phyloP scores from a whole-genome alignment of 2,888 invertebrate genomes.

The Sympetrum striolatum region DNA sequence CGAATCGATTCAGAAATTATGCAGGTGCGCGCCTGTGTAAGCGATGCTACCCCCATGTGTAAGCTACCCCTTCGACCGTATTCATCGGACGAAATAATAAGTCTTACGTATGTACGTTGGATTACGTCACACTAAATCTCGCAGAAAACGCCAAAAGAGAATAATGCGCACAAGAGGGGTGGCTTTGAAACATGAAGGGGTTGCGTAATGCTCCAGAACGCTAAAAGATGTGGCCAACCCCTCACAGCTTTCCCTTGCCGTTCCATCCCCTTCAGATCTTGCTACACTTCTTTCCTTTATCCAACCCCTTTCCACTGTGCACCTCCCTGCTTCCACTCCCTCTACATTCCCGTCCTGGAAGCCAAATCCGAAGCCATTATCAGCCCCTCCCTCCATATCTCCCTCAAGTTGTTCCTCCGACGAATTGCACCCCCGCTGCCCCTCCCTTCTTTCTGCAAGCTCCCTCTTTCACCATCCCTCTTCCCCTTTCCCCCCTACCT shows the following conservation, averaged over 20 bases:
- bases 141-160: neutral
- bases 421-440: conserved; percentile 3
- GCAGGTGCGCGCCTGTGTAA: neutral
- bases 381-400: neutral
- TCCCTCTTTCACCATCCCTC: neutral
- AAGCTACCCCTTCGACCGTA: no score
- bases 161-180: neutral
- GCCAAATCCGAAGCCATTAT: conserved; percentile 31
- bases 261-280: neutral
- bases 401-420: neutral
- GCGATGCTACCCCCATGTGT: no score
- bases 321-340: neutral
- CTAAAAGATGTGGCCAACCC: neutral
- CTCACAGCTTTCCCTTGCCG: neutral
- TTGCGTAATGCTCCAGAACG: neutral
- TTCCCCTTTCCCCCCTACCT: neutral
- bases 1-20: neutral
- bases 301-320: neutral
- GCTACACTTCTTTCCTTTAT: neutral
- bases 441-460: neutral
- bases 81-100: neutral
- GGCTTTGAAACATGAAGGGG: neutral
- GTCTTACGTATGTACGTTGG: neutral
- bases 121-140: neutral
- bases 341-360: neutral